A percentile compares a stretch with the other conserved stretches of the same genome.
These are phyloP conservation scores for Aphelenchoides fujianensis DNA, from an alignment of 1,140 invertebrate genomes.

Conservation along the genomic window DNA sequence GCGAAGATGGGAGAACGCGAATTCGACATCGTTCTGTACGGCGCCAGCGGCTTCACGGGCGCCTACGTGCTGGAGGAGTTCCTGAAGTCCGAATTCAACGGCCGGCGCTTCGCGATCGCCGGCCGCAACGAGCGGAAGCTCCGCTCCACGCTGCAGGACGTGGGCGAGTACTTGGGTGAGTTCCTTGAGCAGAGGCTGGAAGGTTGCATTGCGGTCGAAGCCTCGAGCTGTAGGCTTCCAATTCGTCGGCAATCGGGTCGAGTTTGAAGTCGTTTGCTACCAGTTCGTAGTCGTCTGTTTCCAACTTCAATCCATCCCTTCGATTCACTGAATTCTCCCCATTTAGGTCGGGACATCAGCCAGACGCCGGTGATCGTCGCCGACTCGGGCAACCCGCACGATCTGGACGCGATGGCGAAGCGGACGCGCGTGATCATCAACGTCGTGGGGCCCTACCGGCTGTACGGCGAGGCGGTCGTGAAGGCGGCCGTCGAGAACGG, in stretches of 20 bases:
- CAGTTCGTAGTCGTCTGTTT: background rate
- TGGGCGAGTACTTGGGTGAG: constrained; percentile 31
- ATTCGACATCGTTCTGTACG: constrained; percentile 74
- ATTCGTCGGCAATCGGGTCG: background rate
- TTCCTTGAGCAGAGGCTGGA: too few relatives aligned
- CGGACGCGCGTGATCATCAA: constrained; percentile 54
- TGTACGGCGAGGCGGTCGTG: constrained; percentile 86
- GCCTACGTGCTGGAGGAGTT: constrained; percentile 73
- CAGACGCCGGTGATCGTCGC: constrained; percentile 47
- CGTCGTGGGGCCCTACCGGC: constrained; percentile 68
- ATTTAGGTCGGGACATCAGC: constrained; percentile 42
- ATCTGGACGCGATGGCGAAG: constrained; percentile 46
- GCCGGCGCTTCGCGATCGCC: constrained; percentile 34
- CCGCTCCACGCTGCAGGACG: constrained; percentile 29
- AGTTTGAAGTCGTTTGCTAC: background rate
- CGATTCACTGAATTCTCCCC: background rate
- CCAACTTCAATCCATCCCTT: background rate
- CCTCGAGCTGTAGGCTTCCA: background rate
- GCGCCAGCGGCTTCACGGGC: constrained; percentile 81
- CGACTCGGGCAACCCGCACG: constrained; percentile 31
- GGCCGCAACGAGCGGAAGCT: constrained; percentile 40
- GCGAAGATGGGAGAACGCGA: constrained; percentile 10
- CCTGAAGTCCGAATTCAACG: constrained; percentile 63
- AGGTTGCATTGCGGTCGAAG: background rate
- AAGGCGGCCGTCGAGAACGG: constrained; percentile 77